Evolutionary conservation across 2,888 invertebrate species (phyloP), one percentile per base, ranked within the genome.

Genomic region (Anodontia alba): DNA sequence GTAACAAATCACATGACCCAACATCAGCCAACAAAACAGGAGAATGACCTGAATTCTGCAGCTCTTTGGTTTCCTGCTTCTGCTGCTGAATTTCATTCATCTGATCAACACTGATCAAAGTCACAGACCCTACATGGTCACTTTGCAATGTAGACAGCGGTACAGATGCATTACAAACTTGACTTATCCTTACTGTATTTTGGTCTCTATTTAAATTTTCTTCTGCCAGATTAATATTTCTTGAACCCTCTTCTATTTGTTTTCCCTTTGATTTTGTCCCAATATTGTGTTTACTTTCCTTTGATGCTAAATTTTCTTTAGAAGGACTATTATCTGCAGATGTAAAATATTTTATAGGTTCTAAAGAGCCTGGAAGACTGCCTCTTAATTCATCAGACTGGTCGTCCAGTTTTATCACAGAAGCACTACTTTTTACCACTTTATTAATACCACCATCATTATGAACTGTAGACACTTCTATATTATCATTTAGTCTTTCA

Each of bases 101-200:
- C 31, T 73, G 73, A 57, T 73, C 73, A 12, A 73, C 73, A 62
- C 66, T 66, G 29, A 73, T 43, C 29, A 66, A 20, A 31, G 73
- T 73, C 31, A 73, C 73, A 43, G 73, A 42, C 2, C 38, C 43
- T 5, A 26, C 29, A 43, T 62, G 5, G 3, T 7, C 10, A 36
- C 2, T 31, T 8, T 51, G 17, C 1, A 33, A 62, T 46, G 29
- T 42, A 46, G 36, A 54, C 26, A 46, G 29, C 17, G 38, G 23
- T 29, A 38, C n/a, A 31, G 33, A 20, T 36, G 43, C 20, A 62
- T 33, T 62, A 62, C 3, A 62, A 7, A 62, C 62, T 62, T 62
- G 62, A 33, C 62, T 62, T 12, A 62, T 62, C 33, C 33, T 31
- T 7, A 62, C 20, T 33, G 33, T 20, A 62, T 8, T 62, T 10